These are phyloP conservation scores for Seriola dumerili DNA, from an alignment of 2,113 vertebrate species.

Conservation along the genomic window DNA sequence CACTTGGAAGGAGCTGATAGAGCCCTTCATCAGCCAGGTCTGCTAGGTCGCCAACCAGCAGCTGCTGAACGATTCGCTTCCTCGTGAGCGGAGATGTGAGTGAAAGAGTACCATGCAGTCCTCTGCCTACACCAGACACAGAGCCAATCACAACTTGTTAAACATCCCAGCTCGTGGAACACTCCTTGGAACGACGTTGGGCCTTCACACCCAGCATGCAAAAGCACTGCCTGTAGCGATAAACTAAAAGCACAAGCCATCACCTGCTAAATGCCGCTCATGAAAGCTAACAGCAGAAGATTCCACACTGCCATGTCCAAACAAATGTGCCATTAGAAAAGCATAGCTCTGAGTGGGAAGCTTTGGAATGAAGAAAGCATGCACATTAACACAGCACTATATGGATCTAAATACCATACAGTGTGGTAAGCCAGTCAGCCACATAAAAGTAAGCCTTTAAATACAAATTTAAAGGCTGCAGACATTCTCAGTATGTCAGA, in stretches of 20 bases:
- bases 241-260: slow-evolving; percentile 54
- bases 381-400: slow-evolving; percentile 50
- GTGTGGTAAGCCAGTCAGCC: slow-evolving; percentile 49
- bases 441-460: slow-evolving; percentile 54
- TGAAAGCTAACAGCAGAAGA: slow-evolving; percentile 33
- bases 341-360: slow-evolving; percentile 42
- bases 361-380: slow-evolving; percentile 59
- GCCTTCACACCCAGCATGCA: slow-evolving; percentile 56
- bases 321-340: slow-evolving; percentile 54
- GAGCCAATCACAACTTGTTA: slow-evolving; percentile 71
- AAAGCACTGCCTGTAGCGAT: slow-evolving; percentile 18
- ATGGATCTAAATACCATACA: slow-evolving; percentile 47
- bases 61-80: slow-evolving; percentile 80
- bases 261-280: slow-evolving; percentile 17
- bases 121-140: slow-evolving; percentile 83
- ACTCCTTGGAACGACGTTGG: slow-evolving; percentile 10
- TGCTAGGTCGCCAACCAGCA: slow-evolving; percentile 82
- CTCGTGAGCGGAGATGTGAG: slow-evolving; percentile 73
- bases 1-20: slow-evolving; percentile 76
- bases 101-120: slow-evolving; percentile 65
- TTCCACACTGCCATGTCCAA: slow-evolving; percentile 47
- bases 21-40: slow-evolving; percentile 83
- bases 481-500: slow-evolving; percentile 52
- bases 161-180: slow-evolving; percentile 30
- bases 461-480: slow-evolving; percentile 57